Evolutionary conservation across 2,797 vertebrate species (phyloP).

Genomic region (Pipistrellus pipistrellus): DNA sequence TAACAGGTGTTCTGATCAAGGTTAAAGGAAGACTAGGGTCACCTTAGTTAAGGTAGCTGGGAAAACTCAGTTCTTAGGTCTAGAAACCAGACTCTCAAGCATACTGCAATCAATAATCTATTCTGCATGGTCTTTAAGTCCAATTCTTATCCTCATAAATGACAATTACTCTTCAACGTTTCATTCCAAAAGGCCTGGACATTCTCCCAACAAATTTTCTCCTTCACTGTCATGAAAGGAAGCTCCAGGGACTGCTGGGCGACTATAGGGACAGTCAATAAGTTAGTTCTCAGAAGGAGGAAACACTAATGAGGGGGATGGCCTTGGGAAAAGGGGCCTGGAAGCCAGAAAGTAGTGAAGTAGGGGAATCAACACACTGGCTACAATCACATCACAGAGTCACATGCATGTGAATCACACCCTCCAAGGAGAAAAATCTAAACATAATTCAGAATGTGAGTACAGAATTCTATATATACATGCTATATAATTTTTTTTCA

Average conservation of each 20-base stretch:
- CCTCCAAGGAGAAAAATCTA: not conserved
- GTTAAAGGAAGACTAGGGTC: not conserved
- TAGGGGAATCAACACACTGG: not conserved
- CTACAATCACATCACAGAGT: not conserved
- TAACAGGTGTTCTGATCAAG: not conserved
- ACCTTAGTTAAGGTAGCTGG: not conserved
- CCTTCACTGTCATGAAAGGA: not conserved
- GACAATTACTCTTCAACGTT: not conserved
- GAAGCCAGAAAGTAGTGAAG: not conserved
- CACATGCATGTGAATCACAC: not conserved
- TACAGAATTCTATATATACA: not conserved
- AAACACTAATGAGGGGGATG: not conserved
- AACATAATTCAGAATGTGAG: not conserved
- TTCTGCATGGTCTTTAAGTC: not conserved
- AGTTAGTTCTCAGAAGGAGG: not conserved
- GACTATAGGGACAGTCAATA: not conserved
- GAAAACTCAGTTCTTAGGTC: not conserved
- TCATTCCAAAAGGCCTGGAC: not conserved
- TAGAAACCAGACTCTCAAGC: not conserved
- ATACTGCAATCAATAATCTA: not conserved
- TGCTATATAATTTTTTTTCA: not conserved
- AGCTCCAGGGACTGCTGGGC: not conserved
- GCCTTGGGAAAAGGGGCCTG: not conserved
- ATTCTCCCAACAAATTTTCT: not conserved
- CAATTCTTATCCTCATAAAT: not conserved